Evolutionary conservation across 2,888 invertebrate genomes (phyloP).

Genomic region (Penaeus monodon): DNA sequence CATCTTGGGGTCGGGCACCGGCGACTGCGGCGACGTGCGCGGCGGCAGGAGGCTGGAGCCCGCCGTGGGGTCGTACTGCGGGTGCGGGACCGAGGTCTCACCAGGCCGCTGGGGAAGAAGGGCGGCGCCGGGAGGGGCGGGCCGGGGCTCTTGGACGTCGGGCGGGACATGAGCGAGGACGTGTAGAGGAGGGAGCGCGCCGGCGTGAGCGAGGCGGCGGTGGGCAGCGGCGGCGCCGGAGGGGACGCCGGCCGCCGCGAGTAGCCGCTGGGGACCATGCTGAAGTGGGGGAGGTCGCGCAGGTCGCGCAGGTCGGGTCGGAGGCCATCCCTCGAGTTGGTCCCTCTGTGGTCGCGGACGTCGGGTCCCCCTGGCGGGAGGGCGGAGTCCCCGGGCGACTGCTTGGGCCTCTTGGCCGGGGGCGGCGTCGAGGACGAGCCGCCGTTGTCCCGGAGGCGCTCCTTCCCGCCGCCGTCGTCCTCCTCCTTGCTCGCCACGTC

Average conservation of each 20-base stretch:
- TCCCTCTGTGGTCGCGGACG: constrained; percentile 18
- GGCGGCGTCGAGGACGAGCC: constrained; percentile 51
- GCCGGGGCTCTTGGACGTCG: constrained; percentile 59
- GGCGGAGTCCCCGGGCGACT: constrained; percentile 49
- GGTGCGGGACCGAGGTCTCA: constrained; percentile 62
- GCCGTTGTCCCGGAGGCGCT: constrained; percentile 38
- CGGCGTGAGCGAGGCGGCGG: constrained; percentile 34
- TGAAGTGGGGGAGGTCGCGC: constrained; percentile 53
- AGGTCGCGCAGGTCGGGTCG: constrained; percentile 45
- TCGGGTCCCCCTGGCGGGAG: constrained; percentile 25
- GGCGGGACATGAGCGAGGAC: constrained; percentile 57
- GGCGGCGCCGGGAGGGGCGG: constrained; percentile 48
- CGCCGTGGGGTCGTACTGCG: constrained; percentile 55
- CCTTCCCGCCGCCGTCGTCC: constrained; percentile 56
- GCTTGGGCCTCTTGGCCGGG: constrained; percentile 51
- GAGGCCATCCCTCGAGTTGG: constrained; percentile 30
- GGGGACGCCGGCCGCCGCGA: constrained; percentile 54
- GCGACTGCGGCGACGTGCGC: constrained; percentile 63
- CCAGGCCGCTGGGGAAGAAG: constrained; percentile 59
- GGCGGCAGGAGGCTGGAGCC: constrained; percentile 62
- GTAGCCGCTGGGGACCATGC: constrained; percentile 46
- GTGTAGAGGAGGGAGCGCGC: constrained; percentile 57
- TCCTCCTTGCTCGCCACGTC: constrained; percentile 63
- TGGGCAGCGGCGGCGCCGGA: constrained; percentile 36
- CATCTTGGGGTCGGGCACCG: constrained; percentile 61